These are phyloP conservation scores for Phymanthus crucifer DNA, from an alignment of 92 coral and sea anemone genomes.

Conservation along the genomic window DNA sequence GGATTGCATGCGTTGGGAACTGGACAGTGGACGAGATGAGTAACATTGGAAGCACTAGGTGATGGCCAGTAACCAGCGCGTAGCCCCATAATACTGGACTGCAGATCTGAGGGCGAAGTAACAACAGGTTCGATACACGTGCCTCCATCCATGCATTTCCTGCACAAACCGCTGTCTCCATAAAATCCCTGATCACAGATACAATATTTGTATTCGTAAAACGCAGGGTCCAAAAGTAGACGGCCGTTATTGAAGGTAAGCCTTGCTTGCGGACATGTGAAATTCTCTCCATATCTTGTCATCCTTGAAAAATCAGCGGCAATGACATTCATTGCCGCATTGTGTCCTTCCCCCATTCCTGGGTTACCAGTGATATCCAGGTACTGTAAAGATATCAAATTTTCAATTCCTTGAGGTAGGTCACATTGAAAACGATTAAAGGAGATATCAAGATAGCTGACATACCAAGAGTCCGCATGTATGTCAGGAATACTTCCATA, in stretches of 20 bases:
- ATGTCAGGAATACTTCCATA: constrained; percentile 41
- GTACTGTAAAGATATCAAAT: constrained; percentile 34
- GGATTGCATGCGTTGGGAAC: constrained; percentile 58
- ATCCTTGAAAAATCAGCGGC: constrained; percentile 36
- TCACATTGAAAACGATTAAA: constrained; percentile 44
- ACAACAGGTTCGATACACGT: constrained; percentile 19
- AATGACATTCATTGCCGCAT: background rate
- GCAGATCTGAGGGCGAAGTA: background rate
- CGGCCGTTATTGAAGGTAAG: constrained; percentile 57
- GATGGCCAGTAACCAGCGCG: constrained; percentile 60
- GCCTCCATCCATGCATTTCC: constrained; percentile 53
- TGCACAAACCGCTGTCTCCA: constrained; percentile 50
- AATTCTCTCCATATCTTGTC: constrained; percentile 28
- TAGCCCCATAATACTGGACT: constrained; percentile 46
- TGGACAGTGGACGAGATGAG: constrained; percentile 56
- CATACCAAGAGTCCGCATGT: constrained; percentile 6
- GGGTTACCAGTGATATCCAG: constrained; percentile 70
- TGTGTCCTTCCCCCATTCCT: constrained; percentile 25
- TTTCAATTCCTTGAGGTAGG: constrained; percentile 32
- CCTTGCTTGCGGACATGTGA: constrained; percentile 54
- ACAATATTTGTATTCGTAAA: constrained; percentile 50
- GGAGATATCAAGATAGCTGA: constrained; percentile 49
- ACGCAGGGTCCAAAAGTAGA: constrained; percentile 51
- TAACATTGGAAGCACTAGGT: constrained; percentile 37
- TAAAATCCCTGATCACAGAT: constrained; percentile 56